Evolutionary conservation across 1,140 invertebrate genomes (phyloP), one percentile per base, ranked within the genome.

Genomic region (Nylanderia fulva): DNA sequence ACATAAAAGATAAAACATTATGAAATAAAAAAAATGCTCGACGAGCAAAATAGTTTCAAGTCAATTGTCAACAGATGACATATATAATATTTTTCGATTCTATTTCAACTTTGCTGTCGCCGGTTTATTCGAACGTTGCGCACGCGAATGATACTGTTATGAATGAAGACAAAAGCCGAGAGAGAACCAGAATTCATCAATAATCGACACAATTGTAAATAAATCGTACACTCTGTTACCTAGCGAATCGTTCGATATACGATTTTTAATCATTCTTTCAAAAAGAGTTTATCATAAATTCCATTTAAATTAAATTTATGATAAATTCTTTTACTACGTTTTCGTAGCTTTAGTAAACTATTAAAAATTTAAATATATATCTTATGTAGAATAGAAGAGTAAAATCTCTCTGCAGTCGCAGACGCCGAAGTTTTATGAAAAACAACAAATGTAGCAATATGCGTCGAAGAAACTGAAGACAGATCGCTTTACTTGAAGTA

Each of bases 101-200:
- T 66, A 66, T 79, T 79, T 66, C 39, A n/a, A 76, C 42, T 48
- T 52, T n/a, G 39, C 29, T 6, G 39, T 42, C 27, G 3, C n/a
- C 3, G 18, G n/a, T 42, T 39, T 18, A 42, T 13, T 11, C 18
- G n/a, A 63, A 64, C 61, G 15, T 29, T 29, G 45, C 45, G 45
- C 15, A 13, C 15, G 45, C 45, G 7, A 27, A 36, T 11, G 74
- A 79, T 79, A 79, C 39, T 45, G 27, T 68, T 68, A 24, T 64
- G 15, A 68, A 54, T 39, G 63, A 52, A 54, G 42, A 68, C 76
- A 79, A 79, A 79, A 68, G 61, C 76, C 5, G 29, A 18, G 60
- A 18, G 60, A 66, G n/a, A 63, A 66, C 13, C 18, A n/a, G 29
- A 48, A 5, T 66, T 29, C 45, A 68, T 79, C 76, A 54, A 79